These are phyloP conservation scores for Rhyzopertha dominica DNA, from an alignment of 1,140 invertebrate genomes.

Conservation along the genomic window DNA sequence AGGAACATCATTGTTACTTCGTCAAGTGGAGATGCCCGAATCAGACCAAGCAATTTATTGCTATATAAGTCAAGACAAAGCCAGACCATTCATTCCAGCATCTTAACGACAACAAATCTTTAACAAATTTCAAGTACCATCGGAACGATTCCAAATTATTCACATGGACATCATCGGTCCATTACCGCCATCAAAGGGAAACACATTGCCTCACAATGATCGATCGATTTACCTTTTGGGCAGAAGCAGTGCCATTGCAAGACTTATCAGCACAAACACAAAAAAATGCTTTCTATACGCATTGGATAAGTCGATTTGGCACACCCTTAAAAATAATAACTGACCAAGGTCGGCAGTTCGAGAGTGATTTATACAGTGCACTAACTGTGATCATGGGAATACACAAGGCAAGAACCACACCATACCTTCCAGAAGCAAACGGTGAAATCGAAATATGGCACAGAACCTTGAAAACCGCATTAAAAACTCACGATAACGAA, in stretches of 20 bases:
- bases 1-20: slow-evolving; percentile 16
- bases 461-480: slow-evolving; percentile 27
- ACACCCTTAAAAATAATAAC: slow-evolving; percentile 39
- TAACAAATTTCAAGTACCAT: slow-evolving; percentile 25
- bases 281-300: slow-evolving; percentile 26
- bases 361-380: slow-evolving; percentile 20
- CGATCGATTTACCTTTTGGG: slow-evolving; percentile 48
- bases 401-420: slow-evolving; percentile 13
- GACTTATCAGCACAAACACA: slow-evolving; percentile 40
- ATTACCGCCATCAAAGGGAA: slow-evolving; percentile 38
- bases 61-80: slow-evolving; percentile 22
- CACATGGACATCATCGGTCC: slow-evolving; percentile 51
- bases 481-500: slow-evolving; percentile 8
- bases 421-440: slow-evolving; percentile 37
- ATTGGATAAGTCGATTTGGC: slow-evolving; percentile 43
- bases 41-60: slow-evolving; percentile 12
- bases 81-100: slow-evolving; percentile 26
- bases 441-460: slow-evolving; percentile 36
- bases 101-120: slow-evolving; percentile 31
- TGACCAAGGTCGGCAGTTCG: slow-evolving; percentile 45
- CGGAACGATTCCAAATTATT: slow-evolving; percentile 35
- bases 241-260: slow-evolving; percentile 40
- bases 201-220: slow-evolving; percentile 42
- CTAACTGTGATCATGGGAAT: slow-evolving; percentile 6
- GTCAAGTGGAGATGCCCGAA: slow-evolving; percentile 7